Evolutionary conservation across 2,888 invertebrate species (phyloP).

Genomic region (Coelinius sp.): DNA sequence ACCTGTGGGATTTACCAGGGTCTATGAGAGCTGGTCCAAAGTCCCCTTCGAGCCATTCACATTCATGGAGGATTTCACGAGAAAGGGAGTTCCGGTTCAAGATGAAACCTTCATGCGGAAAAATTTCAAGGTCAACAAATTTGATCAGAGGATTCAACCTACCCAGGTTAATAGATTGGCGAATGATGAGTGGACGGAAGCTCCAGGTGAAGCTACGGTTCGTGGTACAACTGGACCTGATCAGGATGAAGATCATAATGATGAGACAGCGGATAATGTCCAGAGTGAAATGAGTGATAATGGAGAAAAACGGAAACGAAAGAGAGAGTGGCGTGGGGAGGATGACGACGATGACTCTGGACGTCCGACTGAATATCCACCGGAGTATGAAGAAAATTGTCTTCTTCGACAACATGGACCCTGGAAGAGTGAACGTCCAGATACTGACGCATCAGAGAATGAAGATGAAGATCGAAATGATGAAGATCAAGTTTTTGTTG

Average conservation of each 20-base stretch:
- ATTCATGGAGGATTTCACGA: neutral
- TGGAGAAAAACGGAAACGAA: neutral
- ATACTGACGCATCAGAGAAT: neutral
- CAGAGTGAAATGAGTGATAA: neutral
- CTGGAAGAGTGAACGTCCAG: neutral
- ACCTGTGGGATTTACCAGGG: conserved; percentile 39
- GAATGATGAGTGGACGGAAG: conserved; percentile 44
- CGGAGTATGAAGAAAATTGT: conserved; percentile 42
- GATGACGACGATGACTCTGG: conserved; percentile 22
- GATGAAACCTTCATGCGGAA: conserved; percentile 40
- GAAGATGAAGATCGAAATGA: conserved; percentile 24
- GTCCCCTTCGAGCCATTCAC: conserved; percentile 1
- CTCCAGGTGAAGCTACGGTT: neutral
- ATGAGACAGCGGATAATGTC: neutral
- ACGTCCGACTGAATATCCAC: conserved; percentile 27
- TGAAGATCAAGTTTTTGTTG: conserved; percentile 21
- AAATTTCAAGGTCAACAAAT: conserved; percentile 34
- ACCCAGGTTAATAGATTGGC: conserved; percentile 39
- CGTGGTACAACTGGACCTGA: conserved; percentile 16
- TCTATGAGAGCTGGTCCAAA: conserved; percentile 25
- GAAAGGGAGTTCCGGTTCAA: neutral
- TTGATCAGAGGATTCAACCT: conserved; percentile 31
- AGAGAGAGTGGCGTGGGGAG: neutral
- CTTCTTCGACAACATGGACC: conserved; percentile 32
- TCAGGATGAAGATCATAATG: conserved; percentile 28